Evolutionary conservation across 2,888 invertebrate genomes (phyloP).

Genomic region (Pogonocherus hispidulus): DNA sequence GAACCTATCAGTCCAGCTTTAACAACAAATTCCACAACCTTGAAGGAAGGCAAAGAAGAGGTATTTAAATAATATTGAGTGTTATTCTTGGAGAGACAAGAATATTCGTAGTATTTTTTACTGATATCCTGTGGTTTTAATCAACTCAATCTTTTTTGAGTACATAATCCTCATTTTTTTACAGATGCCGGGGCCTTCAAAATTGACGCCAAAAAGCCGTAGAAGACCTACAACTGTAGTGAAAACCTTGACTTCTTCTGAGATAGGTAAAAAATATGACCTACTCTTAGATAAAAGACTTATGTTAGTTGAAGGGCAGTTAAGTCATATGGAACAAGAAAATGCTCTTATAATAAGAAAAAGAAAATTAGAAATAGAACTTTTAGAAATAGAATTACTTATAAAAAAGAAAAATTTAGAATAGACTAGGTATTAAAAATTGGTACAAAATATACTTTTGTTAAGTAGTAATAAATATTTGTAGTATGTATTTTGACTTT

Average conservation of each 20-base stretch:
- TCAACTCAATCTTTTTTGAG: too few species aligned
- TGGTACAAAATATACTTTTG: too few species aligned
- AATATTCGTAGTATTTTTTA: not conserved
- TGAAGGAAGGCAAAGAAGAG: not conserved
- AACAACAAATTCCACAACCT: too few species aligned
- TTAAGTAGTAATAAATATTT: too few species aligned
- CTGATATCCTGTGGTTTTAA: not conserved
- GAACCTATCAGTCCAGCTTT: not conserved
- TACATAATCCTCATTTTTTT: too few species aligned
- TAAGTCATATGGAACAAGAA: constrained; percentile 1
- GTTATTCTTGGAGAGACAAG: too few species aligned
- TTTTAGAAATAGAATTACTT: not conserved
- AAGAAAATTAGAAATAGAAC: not conserved
- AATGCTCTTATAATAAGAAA: not conserved
- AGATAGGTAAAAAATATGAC: constrained; percentile 19
- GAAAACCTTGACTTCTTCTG: constrained; percentile 11
- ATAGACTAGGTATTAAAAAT: not conserved
- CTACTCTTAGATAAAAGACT: constrained; percentile 15
- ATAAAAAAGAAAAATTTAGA: not conserved
- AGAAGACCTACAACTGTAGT: constrained; percentile 15
- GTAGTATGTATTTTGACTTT: too few species aligned
- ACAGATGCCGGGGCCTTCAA: too few species aligned
- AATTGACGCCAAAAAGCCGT: not conserved
- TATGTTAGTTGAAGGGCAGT: not conserved
- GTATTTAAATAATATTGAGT: too few species aligned